A percentile compares a stretch with the other conserved stretches of the same genome.
These are phyloP conservation scores for Tachysurus vachellii DNA, from an alignment of 2,113 vertebrate species.

Conservation along the genomic window DNA sequence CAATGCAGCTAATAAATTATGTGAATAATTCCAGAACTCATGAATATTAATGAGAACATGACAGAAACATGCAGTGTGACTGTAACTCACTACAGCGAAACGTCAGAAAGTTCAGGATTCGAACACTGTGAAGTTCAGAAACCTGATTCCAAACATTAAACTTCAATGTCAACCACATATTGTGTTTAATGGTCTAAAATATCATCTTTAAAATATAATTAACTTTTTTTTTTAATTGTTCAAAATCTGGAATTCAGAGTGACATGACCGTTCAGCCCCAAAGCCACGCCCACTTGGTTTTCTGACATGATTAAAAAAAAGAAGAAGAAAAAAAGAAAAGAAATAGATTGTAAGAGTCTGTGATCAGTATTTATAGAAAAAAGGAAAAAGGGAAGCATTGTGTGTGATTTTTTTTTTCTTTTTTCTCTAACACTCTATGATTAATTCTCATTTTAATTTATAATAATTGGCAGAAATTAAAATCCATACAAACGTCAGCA, in stretches of 20 bases:
- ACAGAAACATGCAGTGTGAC: neutral
- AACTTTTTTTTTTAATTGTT: neutral
- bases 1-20: neutral
- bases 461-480: neutral
- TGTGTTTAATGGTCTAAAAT: neutral
- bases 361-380: neutral
- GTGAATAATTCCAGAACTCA: neutral
- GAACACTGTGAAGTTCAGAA: neutral
- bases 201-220: neutral
- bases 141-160: neutral
- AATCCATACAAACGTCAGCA: neutral
- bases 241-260: neutral
- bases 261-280: neutral
- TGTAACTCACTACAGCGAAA: neutral
- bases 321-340: neutral
- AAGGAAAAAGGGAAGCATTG: neutral
- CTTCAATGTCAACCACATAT: neutral
- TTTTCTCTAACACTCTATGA: no score
- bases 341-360: neutral
- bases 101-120: neutral
- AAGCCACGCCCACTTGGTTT: neutral
- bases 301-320: neutral
- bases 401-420: neutral
- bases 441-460: neutral
- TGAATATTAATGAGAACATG: conserved; percentile 1